Conservation (phyloP, 30 jellyfish, hydroid and myxozoan species). For the Aurelia sp. region DNA sequence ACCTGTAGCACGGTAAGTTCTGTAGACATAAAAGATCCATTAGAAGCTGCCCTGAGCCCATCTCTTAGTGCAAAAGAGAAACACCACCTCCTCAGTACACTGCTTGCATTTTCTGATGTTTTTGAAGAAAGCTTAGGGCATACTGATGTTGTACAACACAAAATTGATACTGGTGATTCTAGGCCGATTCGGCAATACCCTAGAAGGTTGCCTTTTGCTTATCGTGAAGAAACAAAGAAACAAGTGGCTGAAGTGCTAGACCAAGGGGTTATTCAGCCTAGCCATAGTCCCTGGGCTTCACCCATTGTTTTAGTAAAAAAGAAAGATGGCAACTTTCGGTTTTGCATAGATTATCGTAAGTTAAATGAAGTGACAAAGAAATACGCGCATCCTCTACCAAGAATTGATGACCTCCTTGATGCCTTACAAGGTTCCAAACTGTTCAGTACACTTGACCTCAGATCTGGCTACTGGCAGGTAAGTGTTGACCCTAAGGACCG, state of each 20-base stretch:
- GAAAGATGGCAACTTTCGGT: constrained; percentile 64
- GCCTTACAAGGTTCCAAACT: constrained; percentile 31
- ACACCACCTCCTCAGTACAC: constrained; percentile 12
- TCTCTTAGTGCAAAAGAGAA: not conserved
- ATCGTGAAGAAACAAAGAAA: constrained; percentile 37
- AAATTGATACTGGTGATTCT: constrained; percentile 65
- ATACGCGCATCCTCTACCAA: constrained; percentile 73
- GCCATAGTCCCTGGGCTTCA: constrained; percentile 63
- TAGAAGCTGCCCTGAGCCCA: constrained; percentile 1
- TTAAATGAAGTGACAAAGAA: constrained; percentile 44
- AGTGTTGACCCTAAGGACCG: constrained; percentile 46
- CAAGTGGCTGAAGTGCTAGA: constrained; percentile 59
- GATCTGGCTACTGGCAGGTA: constrained; percentile 68
- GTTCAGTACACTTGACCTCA: constrained; percentile 57
- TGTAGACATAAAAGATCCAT: not conserved
- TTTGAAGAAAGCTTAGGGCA: constrained; percentile 64
- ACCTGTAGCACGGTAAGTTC: not conserved
- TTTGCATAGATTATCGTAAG: constrained; percentile 61
- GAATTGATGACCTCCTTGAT: constrained; percentile 54
- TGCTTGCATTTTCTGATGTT: constrained; percentile 51
- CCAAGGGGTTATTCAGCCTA: constrained; percentile 59
- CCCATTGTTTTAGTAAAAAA: constrained; percentile 68
- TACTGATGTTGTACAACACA: constrained; percentile 41
- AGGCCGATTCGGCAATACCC: constrained; percentile 66
- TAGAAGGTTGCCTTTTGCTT: constrained; percentile 49